Conservation (phyloP, 2,888 invertebrate species). For the Tenthredo amoena region DNA sequence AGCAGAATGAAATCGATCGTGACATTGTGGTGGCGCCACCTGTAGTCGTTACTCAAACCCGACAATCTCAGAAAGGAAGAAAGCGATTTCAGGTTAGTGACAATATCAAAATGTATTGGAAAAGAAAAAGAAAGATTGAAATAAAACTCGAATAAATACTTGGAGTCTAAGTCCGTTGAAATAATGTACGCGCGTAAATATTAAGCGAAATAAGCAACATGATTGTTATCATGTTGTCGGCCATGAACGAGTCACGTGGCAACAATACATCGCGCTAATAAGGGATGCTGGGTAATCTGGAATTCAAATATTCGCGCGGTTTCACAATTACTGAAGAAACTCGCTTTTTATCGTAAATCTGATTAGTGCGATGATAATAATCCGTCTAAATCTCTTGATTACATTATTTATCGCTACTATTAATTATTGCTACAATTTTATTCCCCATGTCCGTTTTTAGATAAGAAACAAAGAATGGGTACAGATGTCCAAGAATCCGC, state of each 20-base stretch:
- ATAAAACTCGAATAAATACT: neutral
- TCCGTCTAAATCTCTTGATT: too few species aligned
- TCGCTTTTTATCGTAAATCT: neutral
- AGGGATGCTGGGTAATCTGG: conserved; percentile 25
- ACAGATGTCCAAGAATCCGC: conserved; percentile 47
- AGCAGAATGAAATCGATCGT: conserved; percentile 51
- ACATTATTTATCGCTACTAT: neutral
- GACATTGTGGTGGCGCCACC: conserved; percentile 48
- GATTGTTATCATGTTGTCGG: neutral
- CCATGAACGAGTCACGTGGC: neutral
- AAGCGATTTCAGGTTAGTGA: conserved; percentile 45
- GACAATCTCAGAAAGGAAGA: conserved; percentile 37
- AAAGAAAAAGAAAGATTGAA: neutral
- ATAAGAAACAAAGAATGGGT: conserved; percentile 50
- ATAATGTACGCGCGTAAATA: neutral
- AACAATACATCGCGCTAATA: conserved; percentile 11
- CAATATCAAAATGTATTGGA: neutral
- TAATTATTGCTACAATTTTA: neutral
- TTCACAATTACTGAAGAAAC: neutral
- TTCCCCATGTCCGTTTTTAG: neutral
- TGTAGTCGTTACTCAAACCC: conserved; percentile 27
- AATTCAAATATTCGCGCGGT: conserved; percentile 12
- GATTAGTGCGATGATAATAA: neutral
- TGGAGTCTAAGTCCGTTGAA: neutral
- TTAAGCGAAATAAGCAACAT: neutral